Conservation (phyloP, 2,888 invertebrate genomes). For the Lithophane semibrunnea region DNA sequence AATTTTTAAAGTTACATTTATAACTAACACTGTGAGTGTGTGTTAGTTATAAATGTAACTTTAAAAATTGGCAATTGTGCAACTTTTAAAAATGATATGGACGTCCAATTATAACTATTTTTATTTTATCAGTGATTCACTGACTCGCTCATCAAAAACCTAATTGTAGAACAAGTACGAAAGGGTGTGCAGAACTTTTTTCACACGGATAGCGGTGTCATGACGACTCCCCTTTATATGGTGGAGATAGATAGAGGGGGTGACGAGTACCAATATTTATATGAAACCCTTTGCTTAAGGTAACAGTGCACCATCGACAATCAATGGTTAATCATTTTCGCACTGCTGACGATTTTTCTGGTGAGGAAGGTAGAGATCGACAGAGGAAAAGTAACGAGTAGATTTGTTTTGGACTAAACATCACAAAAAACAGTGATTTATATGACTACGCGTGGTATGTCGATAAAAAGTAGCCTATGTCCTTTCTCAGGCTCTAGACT, state of each 20-base stretch:
- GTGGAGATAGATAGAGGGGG: neutral
- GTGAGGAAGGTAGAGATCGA: neutral
- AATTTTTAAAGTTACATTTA: too few relatives aligned
- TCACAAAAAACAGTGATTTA: neutral
- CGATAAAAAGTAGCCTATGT: too few relatives aligned
- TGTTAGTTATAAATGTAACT: too few relatives aligned
- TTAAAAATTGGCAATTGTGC: too few relatives aligned
- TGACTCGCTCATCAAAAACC: neutral
- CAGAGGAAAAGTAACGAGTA: neutral
- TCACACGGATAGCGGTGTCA: neutral
- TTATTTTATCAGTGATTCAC: neutral
- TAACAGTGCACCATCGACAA: neutral
- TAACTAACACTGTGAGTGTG: too few relatives aligned
- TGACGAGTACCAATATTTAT: neutral
- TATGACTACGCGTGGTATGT: too few relatives aligned
- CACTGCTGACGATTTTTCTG: neutral
- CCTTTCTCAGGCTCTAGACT: too few relatives aligned
- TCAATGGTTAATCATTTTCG: neutral
- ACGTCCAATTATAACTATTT: neutral
- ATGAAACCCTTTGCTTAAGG: neutral
- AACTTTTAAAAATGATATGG: neutral
- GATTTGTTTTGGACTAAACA: neutral
- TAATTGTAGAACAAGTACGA: neutral
- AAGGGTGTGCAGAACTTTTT: neutral
- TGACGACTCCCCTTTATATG: conserved; percentile 5